Percentiles rank a stretch among this genome's conserved stretches.
Evolutionary conservation across 2,888 invertebrate species (phyloP).

Genomic region (Incurvaria masculella): DNA sequence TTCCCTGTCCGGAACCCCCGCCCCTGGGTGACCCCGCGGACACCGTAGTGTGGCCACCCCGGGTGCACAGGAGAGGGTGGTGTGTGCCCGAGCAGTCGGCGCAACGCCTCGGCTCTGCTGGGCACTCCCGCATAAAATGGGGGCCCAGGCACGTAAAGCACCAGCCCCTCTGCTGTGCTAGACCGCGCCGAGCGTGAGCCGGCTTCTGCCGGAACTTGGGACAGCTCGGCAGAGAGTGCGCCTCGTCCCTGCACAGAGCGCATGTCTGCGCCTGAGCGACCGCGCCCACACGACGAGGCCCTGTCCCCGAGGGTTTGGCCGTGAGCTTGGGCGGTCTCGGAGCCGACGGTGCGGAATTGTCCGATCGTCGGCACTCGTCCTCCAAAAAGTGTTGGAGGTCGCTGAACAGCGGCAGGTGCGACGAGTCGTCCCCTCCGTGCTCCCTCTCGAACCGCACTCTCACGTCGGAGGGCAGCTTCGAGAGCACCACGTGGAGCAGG

Average conservation of each 20-base stretch:
- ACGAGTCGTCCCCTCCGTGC: neutral
- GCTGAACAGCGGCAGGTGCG: neutral
- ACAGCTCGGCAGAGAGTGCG: neutral
- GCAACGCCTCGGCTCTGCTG: neutral
- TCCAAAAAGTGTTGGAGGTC: slow-evolving; percentile 1
- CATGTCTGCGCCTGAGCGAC: neutral
- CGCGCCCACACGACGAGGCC: neutral
- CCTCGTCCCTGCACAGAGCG: neutral
- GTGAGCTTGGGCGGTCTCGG: neutral
- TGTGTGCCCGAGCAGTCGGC: neutral
- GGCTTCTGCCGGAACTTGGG: neutral
- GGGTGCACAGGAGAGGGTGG: neutral
- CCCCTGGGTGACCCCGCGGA: neutral
- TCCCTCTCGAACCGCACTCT: neutral
- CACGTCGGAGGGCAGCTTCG: neutral
- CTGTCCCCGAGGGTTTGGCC: neutral
- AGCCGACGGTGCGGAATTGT: neutral
- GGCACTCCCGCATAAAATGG: neutral
- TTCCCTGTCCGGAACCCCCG: neutral
- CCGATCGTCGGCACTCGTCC: neutral
- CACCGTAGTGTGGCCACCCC: neutral
- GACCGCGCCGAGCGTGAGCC: neutral
- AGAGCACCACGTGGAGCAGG: neutral
- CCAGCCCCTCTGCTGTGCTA: neutral
- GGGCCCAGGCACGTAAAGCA: neutral